Conservation (phyloP, 2,888 invertebrate genomes). For the Agonum fuliginosum region DNA sequence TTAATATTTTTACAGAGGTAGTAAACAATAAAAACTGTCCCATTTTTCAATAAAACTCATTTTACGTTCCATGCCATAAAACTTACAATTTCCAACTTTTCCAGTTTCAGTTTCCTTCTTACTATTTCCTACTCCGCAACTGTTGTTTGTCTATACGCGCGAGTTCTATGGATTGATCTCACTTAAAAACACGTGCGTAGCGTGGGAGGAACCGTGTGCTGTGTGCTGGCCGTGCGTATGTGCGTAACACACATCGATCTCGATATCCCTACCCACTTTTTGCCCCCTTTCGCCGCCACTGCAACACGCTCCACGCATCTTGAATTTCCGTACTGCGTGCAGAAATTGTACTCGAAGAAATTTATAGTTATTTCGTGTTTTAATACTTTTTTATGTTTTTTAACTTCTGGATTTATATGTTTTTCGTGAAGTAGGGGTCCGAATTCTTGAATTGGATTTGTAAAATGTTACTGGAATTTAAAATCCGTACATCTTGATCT, state of each 20-base stretch:
- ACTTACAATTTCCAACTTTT: background rate
- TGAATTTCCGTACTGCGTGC: background rate
- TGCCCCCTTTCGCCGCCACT: conserved; percentile 13
- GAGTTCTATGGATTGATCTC: conserved; percentile 18
- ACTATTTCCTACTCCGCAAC: background rate
- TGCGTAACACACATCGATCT: conserved; percentile 31
- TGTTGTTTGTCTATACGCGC: background rate
- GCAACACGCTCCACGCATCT: background rate
- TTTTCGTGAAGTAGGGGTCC: conserved; percentile 7
- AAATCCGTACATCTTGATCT: no score
- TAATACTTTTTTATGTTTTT: conserved; percentile 34
- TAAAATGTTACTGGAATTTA: no score
- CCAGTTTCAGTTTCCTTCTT: no score
- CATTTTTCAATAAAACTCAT: conserved; percentile 10
- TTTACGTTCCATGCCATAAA: background rate
- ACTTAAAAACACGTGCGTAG: conserved; percentile 27
- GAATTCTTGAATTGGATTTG: background rate
- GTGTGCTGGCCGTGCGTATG: background rate
- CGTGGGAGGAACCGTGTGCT: conserved; percentile 25
- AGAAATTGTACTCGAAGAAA: conserved; percentile 5
- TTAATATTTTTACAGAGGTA: no score
- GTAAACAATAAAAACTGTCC: no score
- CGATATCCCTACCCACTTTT: no score
- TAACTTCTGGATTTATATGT: conserved; percentile 41
- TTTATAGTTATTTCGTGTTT: conserved; percentile 44